Base-by-base conservation (phyloP, 2,888 invertebrate species). In the Galerucella calmariensis region DNA sequence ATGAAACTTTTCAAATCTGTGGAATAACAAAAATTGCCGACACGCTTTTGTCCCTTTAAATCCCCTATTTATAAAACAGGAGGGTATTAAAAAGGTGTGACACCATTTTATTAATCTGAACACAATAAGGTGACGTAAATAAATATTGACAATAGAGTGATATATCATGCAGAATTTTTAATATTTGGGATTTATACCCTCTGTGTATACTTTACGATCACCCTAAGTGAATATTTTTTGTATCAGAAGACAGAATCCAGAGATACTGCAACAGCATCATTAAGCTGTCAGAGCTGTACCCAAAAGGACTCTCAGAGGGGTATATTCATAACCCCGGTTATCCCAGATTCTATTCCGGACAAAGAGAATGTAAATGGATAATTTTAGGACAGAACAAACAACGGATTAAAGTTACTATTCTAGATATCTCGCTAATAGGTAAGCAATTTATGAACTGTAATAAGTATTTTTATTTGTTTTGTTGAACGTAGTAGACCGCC, bases 401-500 rank as follows among this genome's bases (percentile, higher is more conserved):
- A 83, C 89, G 88, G 81, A 90, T 94, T 71, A 88, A 90, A 78
- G 85, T 94, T 67, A 91, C 91, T 0, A 86, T 94, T 48, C 87
- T 94, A 80, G 94, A 94, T 86, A 89, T 94, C 77, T 91, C 93
- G 75, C 89, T 94, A 81, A 90, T 92, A 84, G 91, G 94, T 93
- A 87, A 90, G 69, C 24, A 67, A 12, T 11, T 61, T 1, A 63
- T 14, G 44, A 58, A 14, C 27, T 0, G 5, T 35, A 35, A 14
- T 12, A 3, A 3, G 2, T 6, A 61, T 27, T 58, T 5, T 24
- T 24, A 58, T 58, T 16, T 58, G 8, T 3, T 58, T 4, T 5
- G n/a, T 58, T 14, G n/a, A 58, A 58, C 6, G 10, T 10, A 72
- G 72, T 72, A 14, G 72, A 72, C 16, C 56, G 61, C n/a, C n/a